Conservation (phyloP, 2,888 invertebrate genomes). For the Pyrrhosoma nymphula region DNA sequence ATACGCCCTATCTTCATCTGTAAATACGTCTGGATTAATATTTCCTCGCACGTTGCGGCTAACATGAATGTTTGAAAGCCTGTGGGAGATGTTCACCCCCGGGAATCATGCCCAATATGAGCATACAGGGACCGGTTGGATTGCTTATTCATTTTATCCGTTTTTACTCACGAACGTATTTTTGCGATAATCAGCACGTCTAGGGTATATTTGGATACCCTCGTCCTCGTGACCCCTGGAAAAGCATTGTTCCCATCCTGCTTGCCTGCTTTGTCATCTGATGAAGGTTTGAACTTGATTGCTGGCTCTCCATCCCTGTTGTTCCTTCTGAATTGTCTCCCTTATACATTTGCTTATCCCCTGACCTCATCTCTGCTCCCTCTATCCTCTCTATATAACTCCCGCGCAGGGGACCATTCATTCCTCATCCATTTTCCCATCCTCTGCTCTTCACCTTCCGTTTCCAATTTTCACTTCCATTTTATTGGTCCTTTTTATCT, state of each 20-base stretch:
- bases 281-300: neutral
- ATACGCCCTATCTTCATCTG: neutral
- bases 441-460: neutral
- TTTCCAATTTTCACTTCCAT: constrained; percentile 27
- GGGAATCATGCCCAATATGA: neutral
- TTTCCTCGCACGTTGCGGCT: neutral
- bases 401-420: neutral
- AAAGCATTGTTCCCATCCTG: neutral
- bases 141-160: neutral
- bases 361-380: neutral
- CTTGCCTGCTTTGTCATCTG: neutral
- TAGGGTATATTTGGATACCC: neutral
- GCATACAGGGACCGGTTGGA: neutral
- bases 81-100: neutral
- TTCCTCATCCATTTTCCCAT: neutral
- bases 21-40: neutral
- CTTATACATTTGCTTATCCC: neutral
- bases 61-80: neutral
- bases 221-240: neutral
- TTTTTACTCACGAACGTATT: neutral
- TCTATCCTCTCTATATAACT: no score
- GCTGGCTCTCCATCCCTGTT: neutral
- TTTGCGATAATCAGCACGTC: neutral
- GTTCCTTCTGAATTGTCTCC: neutral
- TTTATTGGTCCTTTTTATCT: neutral